phyloP scores from a whole-genome alignment of 2,113 vertebrate species.

The Oreocharis arfaki region DNA sequence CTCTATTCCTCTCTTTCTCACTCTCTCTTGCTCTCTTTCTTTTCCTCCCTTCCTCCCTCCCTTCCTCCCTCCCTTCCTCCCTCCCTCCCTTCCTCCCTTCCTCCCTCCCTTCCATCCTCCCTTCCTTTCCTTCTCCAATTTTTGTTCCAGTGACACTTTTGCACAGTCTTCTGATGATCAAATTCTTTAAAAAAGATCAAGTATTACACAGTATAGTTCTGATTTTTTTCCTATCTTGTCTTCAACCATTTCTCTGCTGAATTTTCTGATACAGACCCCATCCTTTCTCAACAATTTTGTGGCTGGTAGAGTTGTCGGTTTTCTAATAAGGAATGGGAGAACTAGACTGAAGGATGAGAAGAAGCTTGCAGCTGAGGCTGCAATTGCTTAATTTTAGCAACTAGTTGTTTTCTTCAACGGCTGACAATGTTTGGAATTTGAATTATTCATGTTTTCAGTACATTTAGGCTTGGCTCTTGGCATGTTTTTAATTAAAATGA shows the following conservation, averaged over 20 bases:
- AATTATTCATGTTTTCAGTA: background rate
- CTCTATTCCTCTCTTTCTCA: too few relatives aligned
- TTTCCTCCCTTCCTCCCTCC: background rate
- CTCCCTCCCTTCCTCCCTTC: background rate
- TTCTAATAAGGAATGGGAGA: background rate
- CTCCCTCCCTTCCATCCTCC: too few relatives aligned
- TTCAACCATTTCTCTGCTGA: background rate
- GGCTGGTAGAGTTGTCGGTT: background rate
- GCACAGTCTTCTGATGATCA: background rate
- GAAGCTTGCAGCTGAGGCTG: background rate
- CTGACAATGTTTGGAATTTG: background rate
- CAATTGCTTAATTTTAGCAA: background rate
- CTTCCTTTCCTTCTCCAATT: background rate
- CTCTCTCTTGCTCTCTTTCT: background rate
- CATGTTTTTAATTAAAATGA: background rate
- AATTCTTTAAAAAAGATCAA: background rate
- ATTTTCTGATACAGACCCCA: background rate
- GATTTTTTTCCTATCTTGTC: background rate
- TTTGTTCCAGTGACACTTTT: background rate
- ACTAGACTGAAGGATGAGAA: background rate
- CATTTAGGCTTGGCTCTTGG: background rate
- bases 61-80: too few relatives aligned
- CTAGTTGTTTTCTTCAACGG: background rate
- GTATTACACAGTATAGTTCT: background rate
- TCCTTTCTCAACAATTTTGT: background rate